Evolutionary conservation across 1,140 invertebrate genomes (phyloP).

Genomic region (Trypoxylus dichotomus): DNA sequence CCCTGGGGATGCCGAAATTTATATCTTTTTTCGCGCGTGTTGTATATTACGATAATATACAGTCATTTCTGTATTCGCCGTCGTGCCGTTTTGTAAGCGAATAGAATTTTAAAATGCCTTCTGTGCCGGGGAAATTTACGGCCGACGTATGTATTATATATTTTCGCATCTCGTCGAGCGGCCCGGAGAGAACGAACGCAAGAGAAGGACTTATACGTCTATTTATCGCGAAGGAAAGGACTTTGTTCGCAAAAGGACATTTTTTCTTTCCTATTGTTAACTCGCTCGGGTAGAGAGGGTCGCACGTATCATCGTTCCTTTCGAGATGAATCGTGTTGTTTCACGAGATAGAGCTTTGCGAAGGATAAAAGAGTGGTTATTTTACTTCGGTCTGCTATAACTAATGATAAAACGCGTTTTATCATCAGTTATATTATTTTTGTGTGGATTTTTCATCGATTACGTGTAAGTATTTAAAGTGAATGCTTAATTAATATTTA

Average conservation of each 20-base stretch:
- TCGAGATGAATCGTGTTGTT: too few species aligned
- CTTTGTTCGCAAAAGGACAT: background rate
- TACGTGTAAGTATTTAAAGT: too few species aligned
- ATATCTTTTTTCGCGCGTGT: constrained; percentile 4
- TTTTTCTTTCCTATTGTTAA: background rate
- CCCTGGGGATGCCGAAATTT: background rate
- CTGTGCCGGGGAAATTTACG: background rate
- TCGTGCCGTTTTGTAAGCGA: constrained; percentile 16
- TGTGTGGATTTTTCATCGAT: too few species aligned
- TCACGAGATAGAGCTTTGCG: too few species aligned
- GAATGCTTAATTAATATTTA: too few species aligned
- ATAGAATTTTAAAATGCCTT: constrained; percentile 17
- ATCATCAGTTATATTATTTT: too few species aligned
- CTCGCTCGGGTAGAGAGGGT: background rate
- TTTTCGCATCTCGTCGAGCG: background rate
- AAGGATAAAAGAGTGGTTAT: too few species aligned
- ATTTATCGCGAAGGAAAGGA: background rate
- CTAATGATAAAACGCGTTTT: too few species aligned
- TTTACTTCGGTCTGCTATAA: too few species aligned
- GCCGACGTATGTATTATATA: background rate
- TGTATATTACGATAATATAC: constrained; percentile 23
- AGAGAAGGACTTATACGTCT: background rate
- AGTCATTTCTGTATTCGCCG: constrained; percentile 14
- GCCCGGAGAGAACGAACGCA: background rate
- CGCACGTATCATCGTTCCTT: too few species aligned